Evolutionary conservation across 37 sponge, comb jelly and placozoan species (phyloP), one percentile per base, ranked within the genome.

Genomic region (Oscarella lobularis): DNA sequence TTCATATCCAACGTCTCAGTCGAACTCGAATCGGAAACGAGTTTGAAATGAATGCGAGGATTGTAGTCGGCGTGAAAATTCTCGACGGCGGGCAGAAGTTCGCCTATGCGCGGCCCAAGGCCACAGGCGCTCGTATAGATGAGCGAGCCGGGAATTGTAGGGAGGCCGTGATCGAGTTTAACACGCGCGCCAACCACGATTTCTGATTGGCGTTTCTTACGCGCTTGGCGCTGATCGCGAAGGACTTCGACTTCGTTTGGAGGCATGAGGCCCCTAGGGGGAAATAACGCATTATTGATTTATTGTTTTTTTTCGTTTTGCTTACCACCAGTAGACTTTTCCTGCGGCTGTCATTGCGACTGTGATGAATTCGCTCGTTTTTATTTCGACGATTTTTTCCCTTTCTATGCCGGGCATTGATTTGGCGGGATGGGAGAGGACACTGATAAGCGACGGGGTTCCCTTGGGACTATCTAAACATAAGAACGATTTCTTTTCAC

Each of bases 251-350:
- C 78, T 66, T 1, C 41, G 36, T 29, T 84, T 81, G 60, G 9
- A 68, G 85, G 83, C 71, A 77, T 75, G 39, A 88, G 77, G 6
- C 89, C 89, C 89, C 89, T 88, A 54, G 0, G 70, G 2, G 36
- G 6, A 2, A 6, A 72, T 71, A 72, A 29, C 38, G 2, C 1
- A 39, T 2, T 2, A 1, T 37, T 2, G 2, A 39, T 2, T n/a
- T n/a, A n/a, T n/a, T n/a, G n/a, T n/a, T n/a, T n/a, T n/a, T n/a
- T n/a, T n/a, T n/a, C n/a, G 2, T n/a, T 4, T 3, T 54, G 72
- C 86, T 80, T 67, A 89, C 90, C 90, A 89, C 90, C 90, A 89
- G 60, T 66, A 83, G 3, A 85, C 84, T 41, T 38, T 55, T 35
- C 86, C 90, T 36, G 79, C 65, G 0, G 3, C 36, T 1, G 87